Conservation (phyloP, 2,113 vertebrate species). For the Notothenia coriiceps region DNA sequence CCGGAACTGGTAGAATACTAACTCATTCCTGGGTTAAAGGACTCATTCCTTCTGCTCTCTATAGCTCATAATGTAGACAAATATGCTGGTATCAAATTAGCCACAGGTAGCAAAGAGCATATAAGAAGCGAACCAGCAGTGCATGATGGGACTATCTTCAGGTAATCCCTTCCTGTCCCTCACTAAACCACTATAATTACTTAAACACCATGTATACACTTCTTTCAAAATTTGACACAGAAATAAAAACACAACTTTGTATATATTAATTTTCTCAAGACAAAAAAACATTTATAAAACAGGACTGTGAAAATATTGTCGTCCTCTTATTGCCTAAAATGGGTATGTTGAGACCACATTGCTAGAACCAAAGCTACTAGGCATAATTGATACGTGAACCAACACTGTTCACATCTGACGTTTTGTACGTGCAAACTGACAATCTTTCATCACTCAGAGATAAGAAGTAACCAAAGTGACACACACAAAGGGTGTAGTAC, state of each 20-base stretch:
- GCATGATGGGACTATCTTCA: not conserved
- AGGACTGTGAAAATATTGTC: slow-evolving; percentile 17
- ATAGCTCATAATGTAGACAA: not conserved
- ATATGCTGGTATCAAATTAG: slow-evolving; percentile 27
- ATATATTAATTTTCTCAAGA: not conserved
- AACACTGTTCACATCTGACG: not conserved
- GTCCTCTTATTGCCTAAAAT: slow-evolving; percentile 38
- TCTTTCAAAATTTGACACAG: not conserved
- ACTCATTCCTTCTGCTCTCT: no score
- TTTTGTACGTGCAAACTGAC: slow-evolving; percentile 21
- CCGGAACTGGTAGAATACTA: no score
- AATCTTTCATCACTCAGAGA: not conserved
- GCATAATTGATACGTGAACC: not conserved
- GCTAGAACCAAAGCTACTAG: not conserved
- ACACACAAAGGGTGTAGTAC: not conserved
- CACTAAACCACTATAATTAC: not conserved
- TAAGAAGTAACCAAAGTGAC: not conserved
- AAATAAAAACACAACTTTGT: slow-evolving; percentile 4
- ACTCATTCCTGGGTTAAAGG: no score
- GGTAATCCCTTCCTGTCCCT: not conserved
- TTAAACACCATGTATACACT: not conserved
- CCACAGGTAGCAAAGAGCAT: slow-evolving; percentile 8
- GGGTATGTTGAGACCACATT: not conserved
- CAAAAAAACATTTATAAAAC: slow-evolving; percentile 24
- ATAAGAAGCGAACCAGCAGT: not conserved